Conservation (phyloP, 2,113 vertebrate genomes). For the Sardina pilchardus region DNA sequence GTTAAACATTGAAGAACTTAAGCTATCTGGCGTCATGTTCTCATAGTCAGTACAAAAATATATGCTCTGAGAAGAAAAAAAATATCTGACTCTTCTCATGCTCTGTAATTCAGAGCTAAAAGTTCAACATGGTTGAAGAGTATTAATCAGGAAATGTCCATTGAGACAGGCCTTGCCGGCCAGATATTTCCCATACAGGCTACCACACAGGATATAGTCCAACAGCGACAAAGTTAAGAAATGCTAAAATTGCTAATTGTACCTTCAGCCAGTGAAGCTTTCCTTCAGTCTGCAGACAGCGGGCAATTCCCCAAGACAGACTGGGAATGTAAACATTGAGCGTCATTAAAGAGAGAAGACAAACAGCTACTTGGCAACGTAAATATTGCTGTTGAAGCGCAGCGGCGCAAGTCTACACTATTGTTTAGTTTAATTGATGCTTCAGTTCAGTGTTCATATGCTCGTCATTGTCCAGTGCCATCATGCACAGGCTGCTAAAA, state of each 20-base stretch:
- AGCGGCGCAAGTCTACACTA: background rate
- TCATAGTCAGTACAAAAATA: background rate
- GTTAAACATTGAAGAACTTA: background rate
- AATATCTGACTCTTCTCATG: background rate
- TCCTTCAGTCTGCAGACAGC: background rate
- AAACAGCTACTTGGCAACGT: background rate
- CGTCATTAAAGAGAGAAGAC: background rate
- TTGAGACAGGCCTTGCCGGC: background rate
- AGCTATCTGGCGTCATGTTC: background rate
- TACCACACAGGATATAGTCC: background rate
- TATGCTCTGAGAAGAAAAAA: background rate
- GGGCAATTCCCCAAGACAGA: background rate
- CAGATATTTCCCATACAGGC: background rate
- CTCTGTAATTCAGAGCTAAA: background rate
- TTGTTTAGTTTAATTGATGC: background rate
- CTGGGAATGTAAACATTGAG: background rate
- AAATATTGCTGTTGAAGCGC: background rate
- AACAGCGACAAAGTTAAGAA: background rate
- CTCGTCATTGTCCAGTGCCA: background rate
- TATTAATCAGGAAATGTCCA: background rate
- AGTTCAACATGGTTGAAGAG: background rate
- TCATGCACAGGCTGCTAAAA: background rate
- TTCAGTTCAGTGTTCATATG: background rate
- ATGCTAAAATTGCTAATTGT: background rate
- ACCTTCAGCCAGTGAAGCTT: background rate